Evolutionary conservation across 37 sponge, comb jelly and placozoan genomes (phyloP), one percentile per base, ranked within the genome.

Genomic region (Haliclona indistincta): DNA sequence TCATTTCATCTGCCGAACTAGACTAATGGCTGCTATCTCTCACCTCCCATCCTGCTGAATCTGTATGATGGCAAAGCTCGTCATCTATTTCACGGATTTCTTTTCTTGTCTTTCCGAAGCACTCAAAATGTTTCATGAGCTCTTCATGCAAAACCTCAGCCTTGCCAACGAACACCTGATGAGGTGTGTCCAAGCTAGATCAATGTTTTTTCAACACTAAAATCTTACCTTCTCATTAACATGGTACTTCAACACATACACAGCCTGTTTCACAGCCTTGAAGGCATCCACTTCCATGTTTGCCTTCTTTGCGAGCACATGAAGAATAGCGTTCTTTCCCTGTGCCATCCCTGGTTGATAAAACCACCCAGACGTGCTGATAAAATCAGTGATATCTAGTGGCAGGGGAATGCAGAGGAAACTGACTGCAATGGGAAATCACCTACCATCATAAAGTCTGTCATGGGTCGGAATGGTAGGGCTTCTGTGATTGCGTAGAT

Each of bases 51-150:
- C 75, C 77, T 34, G 80, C 54, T 2, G 49, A 32, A 1, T 58
- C 64, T 30, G 91, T 81, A 63, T 90, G 91, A 43, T 90, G 91
- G 43, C 91, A 90, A 4, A 90, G 81, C 55, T 90, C 91, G 45
- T 90, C 91, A 36, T 90, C 91, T 38, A 90, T 85, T 33, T 77
- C 86, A 2, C 73, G 38, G 36, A 90, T 85, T 54, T 76, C 77
- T 15, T 63, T 70, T 30, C 82, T 68, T 32, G 33, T 70, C 62
- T 85, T 81, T 19, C 71, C 87, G 62, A 79, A 90, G 43, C 71
- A 72, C n/a, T 85, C 81, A 68, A 90, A 90, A 71, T 90, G 91
- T 35, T 64, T 66, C 37, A 54, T 45, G 0, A 90, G 51, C 23
- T 85, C 87, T 17, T 82, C 70, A 28, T 81, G 71, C 22, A 90